Percentiles rank a stretch among this genome's conserved stretches.
phyloP scores from a whole-genome alignment of 2,888 invertebrate species.

The Lysandra coridon region DNA sequence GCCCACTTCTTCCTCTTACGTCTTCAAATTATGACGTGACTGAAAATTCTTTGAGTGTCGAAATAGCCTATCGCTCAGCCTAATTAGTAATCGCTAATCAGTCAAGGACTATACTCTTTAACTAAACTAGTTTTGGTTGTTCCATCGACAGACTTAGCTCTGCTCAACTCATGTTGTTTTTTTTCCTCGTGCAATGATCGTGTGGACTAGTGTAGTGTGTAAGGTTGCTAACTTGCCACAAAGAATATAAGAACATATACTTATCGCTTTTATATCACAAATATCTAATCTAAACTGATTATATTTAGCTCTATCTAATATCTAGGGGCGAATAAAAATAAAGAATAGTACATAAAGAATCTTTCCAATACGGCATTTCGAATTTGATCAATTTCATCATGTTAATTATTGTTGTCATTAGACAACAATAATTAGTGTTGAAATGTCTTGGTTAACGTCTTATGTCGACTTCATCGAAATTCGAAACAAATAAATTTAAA shows the following conservation, averaged over 20 bases:
- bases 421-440: not conserved
- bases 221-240: not conserved
- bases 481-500: not conserved
- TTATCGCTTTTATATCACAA: not conserved
- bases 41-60: not conserved
- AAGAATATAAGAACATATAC: not conserved
- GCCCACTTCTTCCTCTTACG: too few species aligned
- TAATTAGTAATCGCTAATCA: conserved; percentile 4
- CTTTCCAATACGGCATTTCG: not conserved
- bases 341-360: not conserved
- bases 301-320: not conserved
- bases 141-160: not conserved
- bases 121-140: conserved; percentile 17
- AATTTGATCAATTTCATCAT: not conserved
- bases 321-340: not conserved
- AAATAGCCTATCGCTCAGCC: not conserved
- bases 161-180: not conserved
- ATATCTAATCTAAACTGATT: not conserved
- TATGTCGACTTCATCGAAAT: not conserved
- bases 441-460: not conserved
- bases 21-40: too few species aligned
- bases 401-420: not conserved
- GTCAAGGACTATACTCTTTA: not conserved
- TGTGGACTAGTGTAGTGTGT: not conserved
- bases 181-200: not conserved